phyloP scores from a whole-genome alignment of 1,140 invertebrate species.

The Bombus breviceps region DNA sequence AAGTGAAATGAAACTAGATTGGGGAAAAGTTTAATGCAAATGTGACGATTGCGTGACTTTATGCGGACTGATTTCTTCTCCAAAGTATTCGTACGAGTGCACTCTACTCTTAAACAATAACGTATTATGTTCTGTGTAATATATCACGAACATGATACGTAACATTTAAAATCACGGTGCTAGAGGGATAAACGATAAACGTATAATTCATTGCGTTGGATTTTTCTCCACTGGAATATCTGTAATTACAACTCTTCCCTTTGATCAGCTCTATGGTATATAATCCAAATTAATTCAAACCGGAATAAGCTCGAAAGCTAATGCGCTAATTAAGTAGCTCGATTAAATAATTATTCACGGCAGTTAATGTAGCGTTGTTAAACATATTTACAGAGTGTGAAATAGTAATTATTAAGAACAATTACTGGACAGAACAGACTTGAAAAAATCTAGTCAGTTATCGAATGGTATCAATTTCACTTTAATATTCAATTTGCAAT shows the following conservation, averaged over 20 bases:
- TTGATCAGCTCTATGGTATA: background rate
- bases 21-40: background rate
- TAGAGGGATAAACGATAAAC: background rate
- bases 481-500: slow-evolving; percentile 1
- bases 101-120: background rate
- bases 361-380: background rate
- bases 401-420: background rate
- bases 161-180: background rate
- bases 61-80: background rate
- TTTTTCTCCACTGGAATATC: background rate
- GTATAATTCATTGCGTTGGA: background rate
- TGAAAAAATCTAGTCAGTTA: background rate
- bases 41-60: background rate
- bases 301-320: background rate
- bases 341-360: background rate
- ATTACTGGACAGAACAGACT: background rate
- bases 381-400: background rate
- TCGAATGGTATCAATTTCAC: background rate
- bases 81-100: background rate
- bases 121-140: background rate
- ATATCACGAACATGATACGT: background rate
- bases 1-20: no score
- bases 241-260: background rate
- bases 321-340: background rate
- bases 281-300: background rate